Conservation (phyloP, 2,888 invertebrate species). For the Anticlea derivata region DNA sequence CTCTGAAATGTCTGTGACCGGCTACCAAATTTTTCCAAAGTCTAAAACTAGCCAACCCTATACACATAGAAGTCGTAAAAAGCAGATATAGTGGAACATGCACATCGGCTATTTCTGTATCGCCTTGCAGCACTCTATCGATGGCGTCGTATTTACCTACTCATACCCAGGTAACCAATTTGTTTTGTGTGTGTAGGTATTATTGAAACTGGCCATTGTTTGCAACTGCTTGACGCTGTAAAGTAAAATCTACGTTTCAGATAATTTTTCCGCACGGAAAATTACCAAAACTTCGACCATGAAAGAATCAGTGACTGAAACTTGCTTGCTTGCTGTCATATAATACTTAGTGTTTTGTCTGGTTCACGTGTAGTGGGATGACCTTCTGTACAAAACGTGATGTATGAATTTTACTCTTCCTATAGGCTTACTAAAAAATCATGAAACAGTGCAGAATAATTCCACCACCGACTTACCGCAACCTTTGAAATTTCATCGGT, state of each 20-base stretch:
- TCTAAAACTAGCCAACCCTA: conserved; percentile 41
- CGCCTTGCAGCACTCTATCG: conserved; percentile 53
- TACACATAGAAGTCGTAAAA: conserved; percentile 69
- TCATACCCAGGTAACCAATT: conserved; percentile 25
- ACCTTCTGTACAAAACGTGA: no score
- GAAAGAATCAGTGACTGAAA: no score
- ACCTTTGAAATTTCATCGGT: no score
- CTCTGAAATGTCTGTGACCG: no score
- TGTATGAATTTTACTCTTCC: no score
- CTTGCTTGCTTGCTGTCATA: no score
- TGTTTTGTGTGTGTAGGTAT: conserved; percentile 16
- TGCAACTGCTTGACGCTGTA: conserved; percentile 4
- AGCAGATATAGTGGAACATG: conserved; percentile 69
- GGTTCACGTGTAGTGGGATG: no score
- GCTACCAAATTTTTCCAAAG: neutral
- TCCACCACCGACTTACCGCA: no score
- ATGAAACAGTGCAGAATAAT: no score
- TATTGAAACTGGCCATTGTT: conserved; percentile 29
- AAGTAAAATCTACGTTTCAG: conserved; percentile 8
- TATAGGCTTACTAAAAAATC: no score
- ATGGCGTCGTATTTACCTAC: conserved; percentile 37
- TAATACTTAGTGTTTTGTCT: no score
- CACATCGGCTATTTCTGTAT: conserved; percentile 70
- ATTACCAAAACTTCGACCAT: conserved; percentile 2
- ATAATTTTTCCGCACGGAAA: conserved; percentile 9